These are phyloP conservation scores for Drosophila birchii DNA, from an alignment of 2,888 invertebrate species.

Conservation along the genomic window DNA sequence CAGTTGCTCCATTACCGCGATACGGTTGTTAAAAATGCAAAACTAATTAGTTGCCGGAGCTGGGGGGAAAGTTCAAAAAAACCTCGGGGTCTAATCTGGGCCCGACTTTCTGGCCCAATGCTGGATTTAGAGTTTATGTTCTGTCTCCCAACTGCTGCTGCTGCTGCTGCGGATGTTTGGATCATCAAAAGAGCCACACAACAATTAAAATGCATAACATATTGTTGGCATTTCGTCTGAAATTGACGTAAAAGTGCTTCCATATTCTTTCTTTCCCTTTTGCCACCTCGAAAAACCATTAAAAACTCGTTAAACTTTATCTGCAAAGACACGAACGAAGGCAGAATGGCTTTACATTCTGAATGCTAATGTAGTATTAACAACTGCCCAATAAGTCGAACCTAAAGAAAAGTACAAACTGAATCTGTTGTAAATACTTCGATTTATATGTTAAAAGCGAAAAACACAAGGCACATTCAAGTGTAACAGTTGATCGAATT, in stretches of 20 bases:
- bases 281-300: conserved; percentile 1
- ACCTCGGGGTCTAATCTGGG: conserved; percentile 13
- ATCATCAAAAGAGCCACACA: conserved; percentile 12
- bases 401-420: not conserved
- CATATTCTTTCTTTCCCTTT: not conserved
- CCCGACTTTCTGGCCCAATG: conserved; percentile 13
- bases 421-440: conserved; percentile 5
- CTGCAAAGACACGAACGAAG: not conserved
- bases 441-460: conserved; percentile 8
- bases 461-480: not conserved
- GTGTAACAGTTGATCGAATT: conserved; percentile 3
- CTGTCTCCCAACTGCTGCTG: conserved; percentile 1
- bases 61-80: conserved; percentile 4
- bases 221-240: conserved; percentile 11
- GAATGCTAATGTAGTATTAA: conserved; percentile 12
- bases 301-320: conserved; percentile 19
- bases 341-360: too few species aligned
- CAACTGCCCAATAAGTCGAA: not conserved
- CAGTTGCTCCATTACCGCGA: conserved; percentile 25
- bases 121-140: conserved; percentile 19
- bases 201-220: conserved; percentile 20
- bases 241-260: conserved; percentile 6
- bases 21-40: conserved; percentile 71
- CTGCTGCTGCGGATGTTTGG: conserved; percentile 2
- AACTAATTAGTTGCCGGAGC: conserved; percentile 61